Base-by-base conservation (phyloP, 2,113 vertebrate species). In the Nanorana parkeri region DNA sequence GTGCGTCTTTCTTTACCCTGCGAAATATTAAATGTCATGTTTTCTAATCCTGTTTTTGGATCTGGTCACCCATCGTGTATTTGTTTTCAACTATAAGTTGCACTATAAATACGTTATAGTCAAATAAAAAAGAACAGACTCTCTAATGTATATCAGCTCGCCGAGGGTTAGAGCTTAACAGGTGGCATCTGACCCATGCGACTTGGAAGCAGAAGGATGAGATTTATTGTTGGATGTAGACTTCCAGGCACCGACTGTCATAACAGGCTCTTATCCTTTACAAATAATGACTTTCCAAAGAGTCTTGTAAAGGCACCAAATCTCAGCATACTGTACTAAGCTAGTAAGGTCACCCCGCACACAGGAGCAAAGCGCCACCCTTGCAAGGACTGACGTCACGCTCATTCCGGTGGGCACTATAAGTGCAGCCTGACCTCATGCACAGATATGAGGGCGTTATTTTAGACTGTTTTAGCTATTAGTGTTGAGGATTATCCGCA, bases 71-170 rank as follows among this genome's bases (percentile, higher is more conserved):
- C 21, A 47, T 60, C 15, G 26, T 41, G 71, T 51, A 65, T 76
- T 68, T 83, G 71, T 55, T 74, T 52, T 75, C 71, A 60, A 68
- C 76, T 83, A 75, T 83, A 68, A 83, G 72, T 67, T 82, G 80
- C 80, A 66, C 80, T 75, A 76, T 76, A 76, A 76, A 67, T 76
- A 83, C 74, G 66, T 83, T 76, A 75, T 47, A 58, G 52, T 47
- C 80, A 66, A 82, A 74, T 74, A 82, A 82, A 82, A 74, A 76
- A 81, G 81, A 84, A 84, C 41, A 47, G 41, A 78, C 17, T 85
- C 4, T n/a, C 54, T 55, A 47, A 68, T 87, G 81, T 82, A 78
- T 60, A 84, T 74, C 84, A 86, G 89, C 85, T 89, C 87, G 82
- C 84, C 52, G 71, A 83, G 52, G 23, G 72, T 74, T 69, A 79